Base-by-base conservation (phyloP, 2,888 invertebrate genomes). In the Eustalomyia histrio region DNA sequence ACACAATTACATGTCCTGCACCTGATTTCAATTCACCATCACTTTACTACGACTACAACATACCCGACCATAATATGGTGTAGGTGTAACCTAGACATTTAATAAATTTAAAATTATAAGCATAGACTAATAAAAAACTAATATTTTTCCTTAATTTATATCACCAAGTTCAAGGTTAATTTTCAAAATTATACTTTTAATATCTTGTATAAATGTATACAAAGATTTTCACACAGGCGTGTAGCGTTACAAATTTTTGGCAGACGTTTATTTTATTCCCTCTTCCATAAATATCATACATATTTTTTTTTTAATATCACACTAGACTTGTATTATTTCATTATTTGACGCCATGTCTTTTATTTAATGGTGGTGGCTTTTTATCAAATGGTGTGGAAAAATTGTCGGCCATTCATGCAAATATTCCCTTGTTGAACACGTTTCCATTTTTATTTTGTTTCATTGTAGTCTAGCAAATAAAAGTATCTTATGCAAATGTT, bases 211-310 rank as follows among this genome's bases (percentile, higher is more conserved):
- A n/a, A n/a, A n/a, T n/a, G n/a, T 55, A 35, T 39, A 18, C 8
- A n/a, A 47, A 8, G 0, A 60, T 55, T 75, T 75, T 58, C 68
- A 53, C 50, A 47, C 69, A 61, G 69, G 29, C 68, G 76, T 64
- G 47, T 47, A 61, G 68, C 75, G 67, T 72, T 72, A 75, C 64
- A 79, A 69, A 79, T 79, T 76, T 61, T 69, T 81, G 81, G 78
- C 81, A 81, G 76, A 78, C 78, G 60, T 65, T 65, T 21, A 33
- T 58, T 53, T 53, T 67, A 16, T 52, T 10, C 14, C 24, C 52
- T 53, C 6, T 33, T 67, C 43, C 43, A 16, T 39, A 47, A 47
- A 47, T n/a, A 12, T 12, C 8, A 35, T 12, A n/a, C n/a, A n/a
- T n/a, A 3, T 64, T 52, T 55, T 29, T 35, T 61, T 52, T 55